These are phyloP conservation scores for Antedon mediterranea DNA, from an alignment of 53 echinoderm and acorn worm genomes.

Conservation along the genomic window DNA sequence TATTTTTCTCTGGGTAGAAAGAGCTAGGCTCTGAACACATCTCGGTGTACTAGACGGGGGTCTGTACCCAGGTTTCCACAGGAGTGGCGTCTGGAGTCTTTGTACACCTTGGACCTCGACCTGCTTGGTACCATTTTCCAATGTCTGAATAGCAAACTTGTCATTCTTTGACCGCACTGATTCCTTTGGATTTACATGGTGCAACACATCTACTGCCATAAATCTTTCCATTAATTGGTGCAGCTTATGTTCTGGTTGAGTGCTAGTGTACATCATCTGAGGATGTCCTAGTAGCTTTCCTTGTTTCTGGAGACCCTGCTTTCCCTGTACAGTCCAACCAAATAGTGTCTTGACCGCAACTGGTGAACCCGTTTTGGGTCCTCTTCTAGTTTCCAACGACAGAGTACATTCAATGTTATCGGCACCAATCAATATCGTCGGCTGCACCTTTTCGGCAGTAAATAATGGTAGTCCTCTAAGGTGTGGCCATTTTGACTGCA, in stretches of 20 bases:
- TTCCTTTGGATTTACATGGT: constrained; percentile 2
- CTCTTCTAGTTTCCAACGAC: not conserved
- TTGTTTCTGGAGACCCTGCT: constrained; percentile 14
- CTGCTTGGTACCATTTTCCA: not conserved
- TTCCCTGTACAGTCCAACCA: constrained; percentile 20
- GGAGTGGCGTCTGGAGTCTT: constrained; percentile 3
- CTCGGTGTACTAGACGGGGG: not conserved
- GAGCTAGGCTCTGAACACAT: constrained; percentile 1
- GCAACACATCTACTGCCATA: constrained; percentile 8
- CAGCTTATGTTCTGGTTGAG: constrained; percentile 9
- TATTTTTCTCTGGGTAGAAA: constrained; percentile 1
- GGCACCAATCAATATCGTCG: constrained; percentile 10
- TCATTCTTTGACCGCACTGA: constrained; percentile 6
- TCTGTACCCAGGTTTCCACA: constrained; percentile 7
- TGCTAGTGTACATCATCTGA: constrained; percentile 10
- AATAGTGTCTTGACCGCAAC: constrained; percentile 18
- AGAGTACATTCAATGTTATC: constrained; percentile 18
- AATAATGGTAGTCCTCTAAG: constrained; percentile 8
- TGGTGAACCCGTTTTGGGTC: not conserved
- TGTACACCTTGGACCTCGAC: not conserved
- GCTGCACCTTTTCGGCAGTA: constrained; percentile 12
- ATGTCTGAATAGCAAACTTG: not conserved
- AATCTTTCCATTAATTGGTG: constrained; percentile 11
- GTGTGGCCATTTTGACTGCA: constrained; percentile 15
- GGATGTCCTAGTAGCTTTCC: constrained; percentile 5